Percentiles rank a stretch among this genome's conserved stretches.
Evolutionary conservation across 2,888 invertebrate genomes (phyloP).

Genomic region (Cheilosia urbana): DNA sequence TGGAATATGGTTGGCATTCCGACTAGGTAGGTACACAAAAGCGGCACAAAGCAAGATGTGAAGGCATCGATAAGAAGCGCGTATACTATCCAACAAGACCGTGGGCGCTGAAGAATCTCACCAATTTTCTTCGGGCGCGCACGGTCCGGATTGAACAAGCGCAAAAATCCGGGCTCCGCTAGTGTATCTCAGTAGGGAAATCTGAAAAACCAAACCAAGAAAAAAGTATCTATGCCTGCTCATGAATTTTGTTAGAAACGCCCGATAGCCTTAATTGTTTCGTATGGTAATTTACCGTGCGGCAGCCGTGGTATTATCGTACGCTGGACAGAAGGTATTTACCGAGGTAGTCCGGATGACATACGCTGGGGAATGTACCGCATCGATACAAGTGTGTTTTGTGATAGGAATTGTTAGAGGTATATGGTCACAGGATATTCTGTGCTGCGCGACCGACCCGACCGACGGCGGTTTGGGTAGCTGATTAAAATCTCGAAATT

Average conservation of each 20-base stretch:
- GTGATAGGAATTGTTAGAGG: constrained; percentile 34
- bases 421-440: constrained; percentile 1
- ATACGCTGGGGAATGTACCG: constrained; percentile 31
- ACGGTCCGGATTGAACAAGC: constrained; percentile 53
- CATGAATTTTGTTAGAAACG: constrained; percentile 70
- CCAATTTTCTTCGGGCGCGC: constrained; percentile 41
- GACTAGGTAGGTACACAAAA: constrained; percentile 23
- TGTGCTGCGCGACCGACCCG: neutral
- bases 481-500: constrained; percentile 67
- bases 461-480: neutral
- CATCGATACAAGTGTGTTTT: constrained; percentile 44
- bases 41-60: constrained; percentile 51
- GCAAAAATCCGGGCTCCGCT: constrained; percentile 45
- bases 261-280: constrained; percentile 75
- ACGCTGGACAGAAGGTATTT: constrained; percentile 39
- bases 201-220: constrained; percentile 22
- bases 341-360: constrained; percentile 33
- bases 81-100: constrained; percentile 25
- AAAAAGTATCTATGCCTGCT: constrained; percentile 40
- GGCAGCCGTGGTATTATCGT: constrained; percentile 23
- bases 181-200: constrained; percentile 24
- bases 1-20: constrained; percentile 59
- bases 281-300: constrained; percentile 70
- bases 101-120: constrained; percentile 73
- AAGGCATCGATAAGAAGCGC: constrained; percentile 56